Evolutionary conservation across 2,113 vertebrate genomes (phyloP).

Genomic region (Ptilonorhynchus violaceus): DNA sequence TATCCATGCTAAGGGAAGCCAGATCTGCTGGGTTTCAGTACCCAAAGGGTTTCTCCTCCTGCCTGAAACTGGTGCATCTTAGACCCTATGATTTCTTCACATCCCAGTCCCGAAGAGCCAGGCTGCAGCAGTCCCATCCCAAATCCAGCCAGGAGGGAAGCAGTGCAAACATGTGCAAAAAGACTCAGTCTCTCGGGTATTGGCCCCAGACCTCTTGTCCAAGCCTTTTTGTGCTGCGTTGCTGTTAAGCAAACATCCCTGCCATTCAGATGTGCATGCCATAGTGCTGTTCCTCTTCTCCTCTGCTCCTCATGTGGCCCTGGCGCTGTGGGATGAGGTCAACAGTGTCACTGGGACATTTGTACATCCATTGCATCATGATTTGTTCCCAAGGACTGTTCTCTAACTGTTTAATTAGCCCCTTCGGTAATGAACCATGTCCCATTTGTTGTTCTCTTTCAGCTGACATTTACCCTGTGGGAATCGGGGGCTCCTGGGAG

Average conservation of each 20-base stretch:
- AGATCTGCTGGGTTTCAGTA: background rate
- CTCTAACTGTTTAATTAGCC: background rate
- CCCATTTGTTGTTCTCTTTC: background rate
- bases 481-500: background rate
- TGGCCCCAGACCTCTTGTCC: background rate
- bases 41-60: background rate
- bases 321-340: background rate
- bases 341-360: background rate
- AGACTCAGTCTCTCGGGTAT: background rate
- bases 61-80: background rate
- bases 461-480: background rate
- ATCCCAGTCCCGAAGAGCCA: rapidly evolving
- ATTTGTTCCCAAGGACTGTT: background rate
- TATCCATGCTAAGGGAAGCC: background rate
- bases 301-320: background rate
- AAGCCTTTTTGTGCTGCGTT: background rate
- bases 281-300: background rate
- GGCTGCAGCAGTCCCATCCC: background rate
- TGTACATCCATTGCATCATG: background rate
- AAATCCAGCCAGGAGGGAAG: background rate
- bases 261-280: rapidly evolving
- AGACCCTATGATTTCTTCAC: background rate
- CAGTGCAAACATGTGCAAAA: background rate
- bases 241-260: background rate
- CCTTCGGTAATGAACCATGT: background rate